A percentile compares a stretch with the other conserved stretches of the same genome.
Evolutionary conservation across 2,797 vertebrate species (phyloP).

Genomic region (Enteromius unitaeniatus): DNA sequence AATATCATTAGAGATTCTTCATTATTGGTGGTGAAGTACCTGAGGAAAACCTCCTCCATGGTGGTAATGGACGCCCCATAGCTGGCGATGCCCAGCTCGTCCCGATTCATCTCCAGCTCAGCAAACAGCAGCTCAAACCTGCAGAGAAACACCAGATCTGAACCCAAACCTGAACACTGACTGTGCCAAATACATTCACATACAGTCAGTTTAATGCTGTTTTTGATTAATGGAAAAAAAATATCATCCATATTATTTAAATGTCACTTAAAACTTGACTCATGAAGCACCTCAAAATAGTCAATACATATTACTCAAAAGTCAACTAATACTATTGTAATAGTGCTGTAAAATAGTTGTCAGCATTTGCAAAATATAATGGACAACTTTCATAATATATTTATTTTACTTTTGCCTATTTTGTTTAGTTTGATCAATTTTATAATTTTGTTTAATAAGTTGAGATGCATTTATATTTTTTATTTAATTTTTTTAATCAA

Average conservation of each 20-base stretch:
- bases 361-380: not conserved
- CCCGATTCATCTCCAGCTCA: conserved; percentile 91
- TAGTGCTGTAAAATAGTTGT: not conserved
- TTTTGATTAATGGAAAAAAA: not conserved
- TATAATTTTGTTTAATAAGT: not conserved
- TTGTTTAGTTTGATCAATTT: not conserved
- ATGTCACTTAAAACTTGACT: not conserved
- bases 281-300: not conserved
- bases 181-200: not conserved
- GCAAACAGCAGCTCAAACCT: conserved; percentile 96
- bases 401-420: not conserved
- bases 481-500: not conserved
- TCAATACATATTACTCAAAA: not conserved
- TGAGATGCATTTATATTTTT: not conserved
- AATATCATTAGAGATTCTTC: not conserved
- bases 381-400: not conserved
- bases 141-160: conserved; percentile 34
- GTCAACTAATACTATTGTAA: not conserved
- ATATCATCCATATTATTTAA: not conserved
- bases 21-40: conserved; percentile 72
- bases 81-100: conserved; percentile 93
- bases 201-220: not conserved
- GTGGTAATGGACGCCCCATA: conserved; percentile 97
- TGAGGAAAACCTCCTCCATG: conserved; percentile 98
- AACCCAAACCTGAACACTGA: not conserved